Evolutionary conservation across 2,797 vertebrate genomes (phyloP).

Genomic region (Phoebastria nigripes): DNA sequence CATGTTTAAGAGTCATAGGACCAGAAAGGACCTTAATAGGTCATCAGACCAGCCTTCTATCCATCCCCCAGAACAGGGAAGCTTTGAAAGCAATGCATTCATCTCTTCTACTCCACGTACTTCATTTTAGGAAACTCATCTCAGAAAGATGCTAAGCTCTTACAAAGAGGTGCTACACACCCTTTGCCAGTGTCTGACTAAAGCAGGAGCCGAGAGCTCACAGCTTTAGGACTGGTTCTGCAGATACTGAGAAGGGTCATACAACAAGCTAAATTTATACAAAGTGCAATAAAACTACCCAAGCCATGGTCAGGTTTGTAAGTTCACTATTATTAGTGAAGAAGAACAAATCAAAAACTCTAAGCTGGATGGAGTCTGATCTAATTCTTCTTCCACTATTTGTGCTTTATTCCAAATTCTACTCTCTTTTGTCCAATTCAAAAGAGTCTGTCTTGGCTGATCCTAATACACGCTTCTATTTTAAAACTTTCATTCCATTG

Average conservation of each 20-base stretch:
- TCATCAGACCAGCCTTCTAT: not conserved
- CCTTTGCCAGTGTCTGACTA: not conserved
- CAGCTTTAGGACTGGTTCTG: not conserved
- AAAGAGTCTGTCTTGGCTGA: not conserved
- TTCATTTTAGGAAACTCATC: not conserved
- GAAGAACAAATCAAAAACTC: not conserved
- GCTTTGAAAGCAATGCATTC: not conserved
- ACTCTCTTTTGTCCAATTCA: not conserved
- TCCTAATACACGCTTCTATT: not conserved
- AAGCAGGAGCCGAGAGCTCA: not conserved
- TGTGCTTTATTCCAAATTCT: slow-evolving; percentile 61
- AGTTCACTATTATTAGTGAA: not conserved
- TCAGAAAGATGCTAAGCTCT: not conserved
- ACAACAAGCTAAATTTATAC: not conserved
- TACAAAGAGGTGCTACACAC: not conserved
- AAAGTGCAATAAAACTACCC: not conserved
- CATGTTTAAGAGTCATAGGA: not conserved
- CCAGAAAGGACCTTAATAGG: not conserved
- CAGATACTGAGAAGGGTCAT: not conserved
- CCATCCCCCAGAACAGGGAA: not conserved
- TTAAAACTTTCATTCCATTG: slow-evolving; percentile 1
- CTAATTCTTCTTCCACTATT: not conserved
- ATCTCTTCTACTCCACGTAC: not conserved
- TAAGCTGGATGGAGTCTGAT: not conserved
- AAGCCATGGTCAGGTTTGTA: not conserved